Base-by-base conservation (phyloP, 2,888 invertebrate genomes). In the Pterostichus madidus region DNA sequence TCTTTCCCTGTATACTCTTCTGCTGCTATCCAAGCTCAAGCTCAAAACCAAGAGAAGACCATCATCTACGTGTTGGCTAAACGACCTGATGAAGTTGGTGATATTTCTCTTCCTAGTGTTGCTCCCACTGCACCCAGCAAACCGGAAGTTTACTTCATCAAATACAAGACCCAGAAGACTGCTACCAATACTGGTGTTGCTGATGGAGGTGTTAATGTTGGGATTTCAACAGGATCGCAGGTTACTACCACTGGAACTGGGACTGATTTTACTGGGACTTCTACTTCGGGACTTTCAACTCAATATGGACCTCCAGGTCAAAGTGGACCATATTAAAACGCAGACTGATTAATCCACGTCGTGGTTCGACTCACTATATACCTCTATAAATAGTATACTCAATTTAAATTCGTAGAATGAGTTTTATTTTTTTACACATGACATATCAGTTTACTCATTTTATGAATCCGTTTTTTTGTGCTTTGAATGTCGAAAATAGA, bases 61-160 rank as follows among this genome's bases (percentile, higher is more conserved):
- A 81, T 88, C 15, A 88, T 90, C 31, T 90, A 89, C 85, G 89
- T 90, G 44, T 85, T 90, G 85, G 88, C 88, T 15, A 90, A 89
- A 85, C 88, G 88, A 85, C 96, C 96, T 87, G 96, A 96, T 88
- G 95, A 96, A 84, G 94, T 94, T 85, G 95, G 94, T 85, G 95
- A 96, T 86, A 94, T 96, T 89, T 91, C 93, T 87, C 93, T 96
- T 87, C 96, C 96, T 83, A 93, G 94, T 17, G 91, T 94, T 32
- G 93, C 94, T 4, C 95, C 96, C 76, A 95, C 95, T 79, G 94
- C 94, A 87, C 96, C 96, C 85, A 93, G 94, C 89, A 96, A 96
- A 91, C 96, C 96, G 81, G 96, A 96, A 91, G 96, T 96, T 84
- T 96, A 95, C 93, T 96, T 96, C 93, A 96, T 95, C 92, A 94